Conservation (phyloP, 2,888 invertebrate species). For the Phragmatobia fuliginosa region DNA sequence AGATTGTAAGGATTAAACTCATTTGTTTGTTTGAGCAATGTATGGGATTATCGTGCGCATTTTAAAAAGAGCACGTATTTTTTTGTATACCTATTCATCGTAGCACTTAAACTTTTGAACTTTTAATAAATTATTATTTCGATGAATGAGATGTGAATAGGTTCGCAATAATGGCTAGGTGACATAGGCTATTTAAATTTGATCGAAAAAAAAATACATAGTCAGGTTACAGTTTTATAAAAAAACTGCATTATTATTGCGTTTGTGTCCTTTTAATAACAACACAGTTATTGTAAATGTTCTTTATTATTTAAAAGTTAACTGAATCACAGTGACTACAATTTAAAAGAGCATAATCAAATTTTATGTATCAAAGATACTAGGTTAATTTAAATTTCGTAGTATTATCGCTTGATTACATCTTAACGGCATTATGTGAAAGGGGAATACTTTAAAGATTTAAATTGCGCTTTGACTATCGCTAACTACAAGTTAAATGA, state of each 20-base stretch:
- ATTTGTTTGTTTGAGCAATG: neutral
- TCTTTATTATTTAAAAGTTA: neutral
- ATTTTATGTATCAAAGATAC: constrained; percentile 1
- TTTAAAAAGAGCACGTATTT: neutral
- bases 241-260: too few relatives aligned
- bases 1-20: neutral
- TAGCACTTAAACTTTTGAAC: too few relatives aligned
- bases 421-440: constrained; percentile 25
- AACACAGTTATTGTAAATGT: neutral
- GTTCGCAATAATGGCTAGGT: too few relatives aligned
- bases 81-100: neutral
- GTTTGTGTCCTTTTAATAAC: too few relatives aligned
- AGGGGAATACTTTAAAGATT: constrained; percentile 3
- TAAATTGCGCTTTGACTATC: neutral
- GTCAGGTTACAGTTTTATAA: too few relatives aligned
- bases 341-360: neutral
- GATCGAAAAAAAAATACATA: too few relatives aligned
- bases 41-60: neutral
- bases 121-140: too few relatives aligned
- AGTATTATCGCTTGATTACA: constrained; percentile 46
- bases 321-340: neutral
- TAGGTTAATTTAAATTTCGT: constrained; percentile 16
- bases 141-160: too few relatives aligned
- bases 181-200: too few relatives aligned
- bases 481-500: neutral